Conservation (phyloP, 53 echinoderm and acorn worm genomes). For the Echinarachnius parma region DNA sequence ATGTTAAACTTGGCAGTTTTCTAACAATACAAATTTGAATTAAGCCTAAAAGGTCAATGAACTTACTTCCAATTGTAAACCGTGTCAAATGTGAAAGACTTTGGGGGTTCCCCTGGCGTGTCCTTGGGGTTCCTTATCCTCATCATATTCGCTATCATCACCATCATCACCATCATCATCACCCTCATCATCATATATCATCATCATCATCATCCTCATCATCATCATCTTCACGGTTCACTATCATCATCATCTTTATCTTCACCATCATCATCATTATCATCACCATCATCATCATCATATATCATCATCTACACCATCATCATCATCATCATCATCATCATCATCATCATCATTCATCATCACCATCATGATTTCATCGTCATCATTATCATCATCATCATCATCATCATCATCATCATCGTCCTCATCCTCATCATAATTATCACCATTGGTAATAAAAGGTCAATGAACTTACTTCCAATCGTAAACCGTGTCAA, state of each 20-base stretch:
- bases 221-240: too few relatives aligned
- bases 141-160: too few relatives aligned
- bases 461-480: constrained; percentile 71
- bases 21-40: too few relatives aligned
- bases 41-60: too few relatives aligned
- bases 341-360: neutral
- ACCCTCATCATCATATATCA: too few relatives aligned
- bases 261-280: too few relatives aligned
- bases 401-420: neutral
- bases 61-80: constrained; percentile 99
- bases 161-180: too few relatives aligned
- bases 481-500: constrained; percentile 97
- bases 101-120: constrained; percentile 63
- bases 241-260: too few relatives aligned
- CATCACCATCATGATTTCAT: neutral
- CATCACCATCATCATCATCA: too few relatives aligned
- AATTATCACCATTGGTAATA: neutral
- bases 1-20: too few relatives aligned
- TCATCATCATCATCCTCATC: too few relatives aligned
- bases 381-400: neutral
- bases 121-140: constrained; percentile 85
- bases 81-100: constrained; percentile 87
- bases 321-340: neutral
- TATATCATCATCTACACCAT: too few relatives aligned
- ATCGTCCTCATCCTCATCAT: neutral